These are phyloP conservation scores for Unio delphinus DNA, from an alignment of 2,888 invertebrate species.

Conservation along the genomic window DNA sequence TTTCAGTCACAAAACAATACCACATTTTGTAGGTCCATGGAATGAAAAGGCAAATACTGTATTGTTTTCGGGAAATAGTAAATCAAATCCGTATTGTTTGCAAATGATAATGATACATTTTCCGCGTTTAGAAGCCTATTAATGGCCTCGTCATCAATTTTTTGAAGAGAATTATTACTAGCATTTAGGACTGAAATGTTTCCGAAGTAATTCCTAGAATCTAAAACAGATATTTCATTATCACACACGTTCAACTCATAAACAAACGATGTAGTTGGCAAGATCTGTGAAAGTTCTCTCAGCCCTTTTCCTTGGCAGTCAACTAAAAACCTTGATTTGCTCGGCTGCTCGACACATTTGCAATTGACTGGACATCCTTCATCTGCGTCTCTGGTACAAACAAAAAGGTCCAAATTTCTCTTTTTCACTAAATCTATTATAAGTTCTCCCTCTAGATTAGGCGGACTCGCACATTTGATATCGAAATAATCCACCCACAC, in stretches of 20 bases:
- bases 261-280: not conserved
- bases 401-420: not conserved
- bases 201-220: not conserved
- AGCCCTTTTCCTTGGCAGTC: constrained; percentile 3
- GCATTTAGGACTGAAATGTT: not conserved
- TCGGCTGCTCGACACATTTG: constrained; percentile 3
- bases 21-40: not conserved
- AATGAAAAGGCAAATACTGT: not conserved
- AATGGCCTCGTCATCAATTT: not conserved
- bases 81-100: too few species aligned
- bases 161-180: not conserved
- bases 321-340: not conserved
- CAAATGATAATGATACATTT: too few species aligned
- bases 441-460: not conserved
- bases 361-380: constrained; percentile 3
- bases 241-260: not conserved
- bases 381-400: not conserved
- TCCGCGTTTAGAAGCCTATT: not conserved
- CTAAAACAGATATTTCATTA: constrained; percentile 4
- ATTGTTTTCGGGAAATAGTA: not conserved
- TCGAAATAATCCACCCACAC: constrained; percentile 9
- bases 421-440: constrained; percentile 1
- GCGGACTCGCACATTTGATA: constrained; percentile 4
- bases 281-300: not conserved
- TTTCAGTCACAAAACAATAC: constrained; percentile 2